Evolutionary conservation across 2,113 vertebrate species (phyloP).

Genomic region (Carassius carassius): DNA sequence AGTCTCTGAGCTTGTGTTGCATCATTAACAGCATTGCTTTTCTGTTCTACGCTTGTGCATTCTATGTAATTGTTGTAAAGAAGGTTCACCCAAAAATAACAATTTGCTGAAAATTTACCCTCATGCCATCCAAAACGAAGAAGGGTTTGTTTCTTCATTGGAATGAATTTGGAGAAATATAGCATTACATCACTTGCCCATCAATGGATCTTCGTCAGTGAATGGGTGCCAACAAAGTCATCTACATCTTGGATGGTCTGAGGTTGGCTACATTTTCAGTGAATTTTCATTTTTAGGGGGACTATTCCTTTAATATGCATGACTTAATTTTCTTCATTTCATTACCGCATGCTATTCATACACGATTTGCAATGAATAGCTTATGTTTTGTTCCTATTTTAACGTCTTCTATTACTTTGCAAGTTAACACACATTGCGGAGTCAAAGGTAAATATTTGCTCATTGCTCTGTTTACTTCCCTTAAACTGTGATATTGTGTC

Average conservation of each 20-base stretch:
- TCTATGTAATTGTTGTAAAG: neutral
- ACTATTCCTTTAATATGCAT: conserved; percentile 1
- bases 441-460: conserved; percentile 71
- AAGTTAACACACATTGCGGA: conserved; percentile 80
- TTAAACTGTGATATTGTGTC: neutral
- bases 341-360: neutral
- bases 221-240: neutral
- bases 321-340: neutral
- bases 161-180: neutral
- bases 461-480: conserved; percentile 24
- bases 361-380: neutral
- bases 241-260: neutral
- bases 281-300: neutral
- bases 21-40: neutral
- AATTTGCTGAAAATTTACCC: neutral
- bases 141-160: neutral
- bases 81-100: neutral
- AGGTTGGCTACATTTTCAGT: neutral
- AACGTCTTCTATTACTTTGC: conserved; percentile 66
- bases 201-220: neutral
- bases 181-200: neutral
- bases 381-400: conserved; percentile 52
- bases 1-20: neutral
- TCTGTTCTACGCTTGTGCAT: neutral
- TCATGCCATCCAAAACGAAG: neutral